Evolutionary conservation across 2,113 vertebrate genomes (phyloP).

Genomic region (Brachirus orientalis): DNA sequence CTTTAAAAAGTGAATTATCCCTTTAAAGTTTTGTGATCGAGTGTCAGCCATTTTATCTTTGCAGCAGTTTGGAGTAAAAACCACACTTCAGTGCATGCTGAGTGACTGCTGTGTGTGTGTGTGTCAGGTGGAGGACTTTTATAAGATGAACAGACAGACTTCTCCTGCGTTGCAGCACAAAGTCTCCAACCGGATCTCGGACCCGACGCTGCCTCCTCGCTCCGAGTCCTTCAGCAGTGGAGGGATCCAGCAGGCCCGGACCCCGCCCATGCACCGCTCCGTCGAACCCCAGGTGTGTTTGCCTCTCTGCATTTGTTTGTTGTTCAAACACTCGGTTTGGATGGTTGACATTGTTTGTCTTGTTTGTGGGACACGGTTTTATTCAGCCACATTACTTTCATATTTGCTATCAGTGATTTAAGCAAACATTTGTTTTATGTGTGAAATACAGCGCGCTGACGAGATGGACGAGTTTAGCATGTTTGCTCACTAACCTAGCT

Average conservation of each 20-base stretch:
- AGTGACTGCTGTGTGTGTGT: slow-evolving; percentile 21
- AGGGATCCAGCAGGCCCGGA: slow-evolving; percentile 92
- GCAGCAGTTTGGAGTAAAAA: not conserved
- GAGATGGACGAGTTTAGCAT: too few relatives aligned
- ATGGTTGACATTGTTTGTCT: too few relatives aligned
- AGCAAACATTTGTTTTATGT: too few relatives aligned
- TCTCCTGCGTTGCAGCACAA: slow-evolving; percentile 95
- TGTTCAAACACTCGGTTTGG: too few relatives aligned
- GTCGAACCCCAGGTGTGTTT: slow-evolving; percentile 92
- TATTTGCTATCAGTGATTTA: too few relatives aligned
- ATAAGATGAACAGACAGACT: slow-evolving; percentile 90
- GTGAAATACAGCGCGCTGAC: too few relatives aligned
- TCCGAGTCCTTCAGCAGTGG: slow-evolving; percentile 98
- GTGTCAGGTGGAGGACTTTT: slow-evolving; percentile 89
- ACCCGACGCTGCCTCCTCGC: slow-evolving; percentile 94
- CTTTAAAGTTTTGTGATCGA: too few relatives aligned
- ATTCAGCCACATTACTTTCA: too few relatives aligned
- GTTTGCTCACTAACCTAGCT: too few relatives aligned
- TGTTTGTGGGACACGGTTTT: not conserved
- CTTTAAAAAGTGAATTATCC: too few relatives aligned
- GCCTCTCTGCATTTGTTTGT: not conserved
- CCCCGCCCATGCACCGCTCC: slow-evolving; percentile 93
- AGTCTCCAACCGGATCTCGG: slow-evolving; percentile 96
- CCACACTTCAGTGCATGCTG: not conserved
- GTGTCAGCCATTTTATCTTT: too few relatives aligned